A percentile compares a stretch with the other conserved stretches of the same genome.
Evolutionary conservation across 2,113 vertebrate species (phyloP).

Genomic region (Ovis aries): ARS-UI_Ramb_v3.0 NC_056060.1:81945501-81946000

Average conservation of each 20-base stretch:
- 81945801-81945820: not conserved
- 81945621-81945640: not conserved
- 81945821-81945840: not conserved
- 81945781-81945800: not conserved
- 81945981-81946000: not conserved
- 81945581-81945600: not conserved
- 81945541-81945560: constrained; percentile 63
- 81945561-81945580: not conserved
- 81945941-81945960: not conserved
- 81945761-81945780: not conserved
- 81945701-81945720: not conserved
- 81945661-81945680: not conserved
- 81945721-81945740: not conserved
- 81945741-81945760: not conserved
- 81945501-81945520: constrained; percentile 40
- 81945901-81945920: not conserved
- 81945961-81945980: not conserved
- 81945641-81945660: not conserved
- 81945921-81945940: not conserved
- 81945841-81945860: not conserved
- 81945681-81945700: not conserved
- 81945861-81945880: not conserved
- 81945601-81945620: not conserved
- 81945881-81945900: no score
- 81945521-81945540: not conserved